Conservation (phyloP, 1,140 invertebrate species). For the Drepana arcuata region DNA sequence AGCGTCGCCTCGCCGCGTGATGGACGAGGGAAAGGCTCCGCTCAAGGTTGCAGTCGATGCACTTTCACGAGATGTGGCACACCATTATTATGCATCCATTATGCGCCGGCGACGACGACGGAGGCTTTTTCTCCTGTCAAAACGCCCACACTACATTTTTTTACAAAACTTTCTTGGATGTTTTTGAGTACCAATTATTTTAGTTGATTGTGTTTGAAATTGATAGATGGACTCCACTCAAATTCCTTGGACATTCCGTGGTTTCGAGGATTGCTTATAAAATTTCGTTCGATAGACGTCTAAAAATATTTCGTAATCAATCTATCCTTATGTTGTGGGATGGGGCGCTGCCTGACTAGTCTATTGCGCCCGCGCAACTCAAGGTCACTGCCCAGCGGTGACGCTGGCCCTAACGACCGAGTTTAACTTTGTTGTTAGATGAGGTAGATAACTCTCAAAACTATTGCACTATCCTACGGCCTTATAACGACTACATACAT, state of each 20-base stretch:
- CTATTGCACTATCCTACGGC: no score
- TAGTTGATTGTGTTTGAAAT: no score
- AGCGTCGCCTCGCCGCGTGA: constrained; percentile 37
- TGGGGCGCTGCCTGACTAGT: constrained; percentile 49
- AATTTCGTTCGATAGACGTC: no score
- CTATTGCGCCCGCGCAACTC: constrained; percentile 51
- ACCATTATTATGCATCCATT: constrained; percentile 50
- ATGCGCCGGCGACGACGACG: constrained; percentile 22
- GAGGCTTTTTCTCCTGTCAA: constrained; percentile 17
- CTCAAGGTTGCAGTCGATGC: constrained; percentile 58
- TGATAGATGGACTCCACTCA: no score
- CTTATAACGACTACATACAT: no score
- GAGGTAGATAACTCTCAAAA: no score
- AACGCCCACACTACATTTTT: constrained; percentile 22
- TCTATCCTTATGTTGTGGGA: no score
- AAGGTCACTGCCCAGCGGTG: constrained; percentile 61
- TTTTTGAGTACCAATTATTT: no score
- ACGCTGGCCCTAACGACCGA: constrained; percentile 42
- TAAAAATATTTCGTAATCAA: no score
- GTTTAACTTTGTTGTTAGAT: constrained; percentile 39
- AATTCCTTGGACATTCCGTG: no score
- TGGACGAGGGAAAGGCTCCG: constrained; percentile 64
- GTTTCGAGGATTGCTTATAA: no score
- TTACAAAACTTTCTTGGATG: constrained; percentile 6
- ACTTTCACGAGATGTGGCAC: constrained; percentile 56